Conservation (phyloP, 1,140 invertebrate genomes). For the Temnothorax nylanderi region DNA sequence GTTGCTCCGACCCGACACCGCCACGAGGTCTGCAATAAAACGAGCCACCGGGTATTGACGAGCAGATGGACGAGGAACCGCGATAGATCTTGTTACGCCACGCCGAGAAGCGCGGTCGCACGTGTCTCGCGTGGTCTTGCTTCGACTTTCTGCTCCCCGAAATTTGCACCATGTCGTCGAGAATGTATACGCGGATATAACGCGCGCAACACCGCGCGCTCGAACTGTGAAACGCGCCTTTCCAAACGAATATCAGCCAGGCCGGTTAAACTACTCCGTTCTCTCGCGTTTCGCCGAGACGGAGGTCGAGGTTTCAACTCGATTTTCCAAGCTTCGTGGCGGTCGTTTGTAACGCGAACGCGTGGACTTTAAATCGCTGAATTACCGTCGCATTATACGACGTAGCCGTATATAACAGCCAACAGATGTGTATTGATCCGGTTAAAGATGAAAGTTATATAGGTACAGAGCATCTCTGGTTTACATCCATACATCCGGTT, state of each 20-base stretch:
- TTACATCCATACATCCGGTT: not conserved
- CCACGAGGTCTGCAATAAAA: conserved; percentile 80
- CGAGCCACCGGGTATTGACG: not conserved
- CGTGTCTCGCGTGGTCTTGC: not conserved
- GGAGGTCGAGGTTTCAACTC: not conserved
- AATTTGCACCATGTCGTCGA: not conserved
- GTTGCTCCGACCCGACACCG: conserved; percentile 80
- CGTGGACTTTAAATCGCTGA: not conserved
- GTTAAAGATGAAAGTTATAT: not conserved
- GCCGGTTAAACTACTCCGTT: not conserved
- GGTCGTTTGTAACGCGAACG: not conserved
- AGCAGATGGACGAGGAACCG: no score
- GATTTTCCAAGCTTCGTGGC: not conserved
- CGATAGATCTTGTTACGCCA: not conserved
- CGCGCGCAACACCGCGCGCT: not conserved
- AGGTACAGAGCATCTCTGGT: not conserved
- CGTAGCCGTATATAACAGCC: not conserved
- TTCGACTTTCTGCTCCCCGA: not conserved
- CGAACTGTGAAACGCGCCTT: not conserved
- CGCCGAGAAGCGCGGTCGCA: not conserved
- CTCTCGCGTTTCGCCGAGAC: not conserved
- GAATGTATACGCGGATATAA: not conserved
- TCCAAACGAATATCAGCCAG: not conserved
- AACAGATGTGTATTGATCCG: conserved; percentile 21
- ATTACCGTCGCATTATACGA: not conserved